Percentiles rank a stretch among this genome's conserved stretches.
Evolutionary conservation across 2,113 vertebrate species (phyloP).

Genomic region (Elephantulus edwardii): DNA sequence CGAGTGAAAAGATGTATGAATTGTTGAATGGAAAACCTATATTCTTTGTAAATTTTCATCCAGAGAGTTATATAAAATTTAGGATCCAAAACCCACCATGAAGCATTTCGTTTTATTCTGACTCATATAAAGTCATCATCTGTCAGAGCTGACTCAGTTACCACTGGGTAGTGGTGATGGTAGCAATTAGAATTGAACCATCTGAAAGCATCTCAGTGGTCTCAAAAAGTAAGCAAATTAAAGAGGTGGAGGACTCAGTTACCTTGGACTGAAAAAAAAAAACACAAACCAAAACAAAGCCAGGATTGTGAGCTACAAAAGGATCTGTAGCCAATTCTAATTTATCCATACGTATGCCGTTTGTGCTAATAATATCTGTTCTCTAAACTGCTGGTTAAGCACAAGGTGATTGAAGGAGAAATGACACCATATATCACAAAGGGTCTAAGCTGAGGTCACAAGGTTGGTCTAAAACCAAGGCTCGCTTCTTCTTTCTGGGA

Average conservation of each 20-base stretch:
- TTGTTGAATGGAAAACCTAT: too few relatives aligned
- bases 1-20: too few relatives aligned
- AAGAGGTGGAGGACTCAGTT: neutral
- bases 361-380: neutral
- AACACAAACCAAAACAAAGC: too few relatives aligned
- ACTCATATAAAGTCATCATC: neutral
- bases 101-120: neutral
- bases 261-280: neutral
- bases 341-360: neutral
- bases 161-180: neutral
- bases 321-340: neutral
- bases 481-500: neutral
- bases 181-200: neutral
- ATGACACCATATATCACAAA: neutral
- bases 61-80: too few relatives aligned
- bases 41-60: too few relatives aligned
- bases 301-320: neutral
- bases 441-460: neutral
- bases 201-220: neutral
- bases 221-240: neutral
- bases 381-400: constrained; percentile 1
- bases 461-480: neutral
- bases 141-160: neutral
- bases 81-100: too few relatives aligned
- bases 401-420: neutral